phyloP scores from a whole-genome alignment of 2,888 invertebrate genomes.

The Morpho achilles region DNA sequence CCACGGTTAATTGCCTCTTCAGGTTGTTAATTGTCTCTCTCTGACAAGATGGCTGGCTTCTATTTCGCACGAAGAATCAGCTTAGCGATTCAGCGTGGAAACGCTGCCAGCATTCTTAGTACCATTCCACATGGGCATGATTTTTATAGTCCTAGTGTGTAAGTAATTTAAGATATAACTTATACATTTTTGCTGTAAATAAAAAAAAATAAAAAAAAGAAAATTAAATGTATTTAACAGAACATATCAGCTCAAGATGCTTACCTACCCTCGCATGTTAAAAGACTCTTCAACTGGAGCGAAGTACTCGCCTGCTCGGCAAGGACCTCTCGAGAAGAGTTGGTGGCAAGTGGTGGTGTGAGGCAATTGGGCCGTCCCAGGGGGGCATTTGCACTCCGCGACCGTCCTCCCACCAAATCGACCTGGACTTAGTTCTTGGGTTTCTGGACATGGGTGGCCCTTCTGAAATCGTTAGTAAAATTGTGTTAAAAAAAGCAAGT shows the following conservation, averaged over 20 bases:
- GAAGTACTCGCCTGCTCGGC: constrained; percentile 85
- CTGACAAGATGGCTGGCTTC: too few relatives aligned
- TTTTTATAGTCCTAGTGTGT: too few relatives aligned
- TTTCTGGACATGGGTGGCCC: constrained; percentile 90
- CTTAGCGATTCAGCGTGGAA: too few relatives aligned
- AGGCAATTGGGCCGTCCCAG: constrained; percentile 85
- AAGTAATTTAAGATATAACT: too few relatives aligned
- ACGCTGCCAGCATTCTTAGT: too few relatives aligned
- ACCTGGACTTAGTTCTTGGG: constrained; percentile 88
- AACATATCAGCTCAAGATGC: constrained; percentile 39
- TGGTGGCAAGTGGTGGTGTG: constrained; percentile 85
- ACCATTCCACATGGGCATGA: too few relatives aligned
- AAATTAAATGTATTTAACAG: neutral
- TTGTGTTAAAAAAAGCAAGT: neutral
- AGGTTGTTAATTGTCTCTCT: too few relatives aligned
- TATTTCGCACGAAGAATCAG: too few relatives aligned
- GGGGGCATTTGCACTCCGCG: constrained; percentile 91
- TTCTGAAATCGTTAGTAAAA: constrained; percentile 50
- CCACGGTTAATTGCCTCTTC: too few relatives aligned
- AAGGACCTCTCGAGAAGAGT: constrained; percentile 87
- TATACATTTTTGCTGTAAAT: too few relatives aligned
- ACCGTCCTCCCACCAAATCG: constrained; percentile 76
- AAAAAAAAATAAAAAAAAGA: too few relatives aligned
- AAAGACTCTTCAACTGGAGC: constrained; percentile 81
- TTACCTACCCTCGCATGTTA: constrained; percentile 76